These are phyloP conservation scores for Syritta pipiens DNA, from an alignment of 2,888 invertebrate genomes.

Conservation along the genomic window DNA sequence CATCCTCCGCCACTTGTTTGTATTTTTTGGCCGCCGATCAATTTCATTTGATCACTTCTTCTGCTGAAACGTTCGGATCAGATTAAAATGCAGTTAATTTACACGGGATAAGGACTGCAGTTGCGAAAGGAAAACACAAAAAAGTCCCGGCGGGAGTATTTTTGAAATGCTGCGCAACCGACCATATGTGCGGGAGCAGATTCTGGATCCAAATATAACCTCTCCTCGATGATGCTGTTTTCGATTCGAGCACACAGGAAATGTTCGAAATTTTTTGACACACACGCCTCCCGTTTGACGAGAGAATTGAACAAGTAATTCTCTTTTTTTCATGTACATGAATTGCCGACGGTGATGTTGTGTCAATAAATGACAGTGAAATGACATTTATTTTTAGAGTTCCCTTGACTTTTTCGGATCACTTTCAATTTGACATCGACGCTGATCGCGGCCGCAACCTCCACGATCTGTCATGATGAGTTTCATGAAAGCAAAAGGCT, in stretches of 20 bases:
- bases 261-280: constrained; percentile 7
- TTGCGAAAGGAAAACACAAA: constrained; percentile 5
- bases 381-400: background rate
- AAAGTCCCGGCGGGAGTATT: constrained; percentile 9
- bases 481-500: background rate
- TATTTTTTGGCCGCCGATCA: constrained; percentile 50
- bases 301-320: background rate
- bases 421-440: constrained; percentile 1
- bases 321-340: background rate
- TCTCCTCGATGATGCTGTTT: constrained; percentile 51
- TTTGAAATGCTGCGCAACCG: constrained; percentile 1
- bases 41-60: constrained; percentile 18
- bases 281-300: background rate
- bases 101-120: constrained; percentile 25
- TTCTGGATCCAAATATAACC: constrained; percentile 61
- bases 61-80: constrained; percentile 5
- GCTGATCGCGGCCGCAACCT: background rate
- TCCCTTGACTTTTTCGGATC: background rate
- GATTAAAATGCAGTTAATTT: constrained; percentile 49
- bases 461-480: constrained; percentile 20
- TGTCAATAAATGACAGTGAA: background rate
- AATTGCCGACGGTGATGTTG: background rate
- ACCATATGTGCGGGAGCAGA: constrained; percentile 31
- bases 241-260: no score
- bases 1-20: constrained; percentile 47